Conservation (phyloP, 2,113 vertebrate genomes). For the Vidua chalybeata region DNA sequence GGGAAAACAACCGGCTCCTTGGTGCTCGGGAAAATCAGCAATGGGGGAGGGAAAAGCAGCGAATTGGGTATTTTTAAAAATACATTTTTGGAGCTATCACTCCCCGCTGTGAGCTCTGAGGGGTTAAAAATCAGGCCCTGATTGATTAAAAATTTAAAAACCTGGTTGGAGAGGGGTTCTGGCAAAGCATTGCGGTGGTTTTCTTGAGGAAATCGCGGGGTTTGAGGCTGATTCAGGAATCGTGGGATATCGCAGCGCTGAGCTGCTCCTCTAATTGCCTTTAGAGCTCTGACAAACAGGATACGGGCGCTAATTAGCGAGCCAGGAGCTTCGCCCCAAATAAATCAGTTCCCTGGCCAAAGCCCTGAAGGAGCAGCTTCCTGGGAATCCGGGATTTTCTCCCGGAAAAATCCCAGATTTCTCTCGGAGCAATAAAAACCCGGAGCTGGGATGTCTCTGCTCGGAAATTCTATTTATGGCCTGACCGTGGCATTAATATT, state of each 20-base stretch:
- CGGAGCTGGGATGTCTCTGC: neutral
- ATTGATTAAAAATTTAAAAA: neutral
- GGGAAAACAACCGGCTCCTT: neutral
- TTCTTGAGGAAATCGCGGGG: neutral
- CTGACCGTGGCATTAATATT: accelerated
- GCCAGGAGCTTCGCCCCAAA: neutral
- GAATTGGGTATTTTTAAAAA: accelerated
- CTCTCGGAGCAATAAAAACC: neutral
- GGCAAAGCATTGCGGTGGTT: neutral
- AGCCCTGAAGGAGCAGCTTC: accelerated
- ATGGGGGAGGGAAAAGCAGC: accelerated
- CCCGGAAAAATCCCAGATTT: neutral
- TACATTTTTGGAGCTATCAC: accelerated
- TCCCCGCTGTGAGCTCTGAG: accelerated
- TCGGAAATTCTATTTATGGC: accelerated
- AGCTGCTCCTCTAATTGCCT: neutral
- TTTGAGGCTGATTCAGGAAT: neutral
- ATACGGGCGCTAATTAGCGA: neutral
- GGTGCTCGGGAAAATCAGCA: accelerated
- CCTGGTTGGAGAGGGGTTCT: neutral
- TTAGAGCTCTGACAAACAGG: neutral
- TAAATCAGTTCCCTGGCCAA: accelerated
- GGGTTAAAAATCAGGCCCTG: neutral
- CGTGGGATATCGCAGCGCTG: neutral
- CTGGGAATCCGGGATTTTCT: neutral